A percentile compares a stretch with the other conserved stretches of the same genome.
These are phyloP conservation scores for Otis tarda DNA, from an alignment of 2,113 vertebrate species.

Conservation along the genomic window DNA sequence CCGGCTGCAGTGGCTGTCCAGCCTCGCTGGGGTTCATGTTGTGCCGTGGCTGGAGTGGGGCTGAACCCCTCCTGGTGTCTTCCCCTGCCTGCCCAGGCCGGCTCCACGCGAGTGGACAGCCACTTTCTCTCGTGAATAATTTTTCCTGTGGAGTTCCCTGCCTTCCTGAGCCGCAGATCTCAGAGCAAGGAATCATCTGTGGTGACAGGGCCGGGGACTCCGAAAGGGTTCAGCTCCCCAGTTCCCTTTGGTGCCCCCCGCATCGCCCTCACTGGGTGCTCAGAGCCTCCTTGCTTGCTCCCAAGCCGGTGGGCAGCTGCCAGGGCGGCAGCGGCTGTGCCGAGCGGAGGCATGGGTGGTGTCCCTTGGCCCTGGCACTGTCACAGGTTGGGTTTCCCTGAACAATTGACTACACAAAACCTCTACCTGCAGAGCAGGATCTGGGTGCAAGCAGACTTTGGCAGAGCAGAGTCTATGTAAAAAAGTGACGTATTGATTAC, in stretches of 20 bases:
- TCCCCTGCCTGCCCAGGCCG: neutral
- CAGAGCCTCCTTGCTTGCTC: neutral
- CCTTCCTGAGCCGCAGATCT: neutral
- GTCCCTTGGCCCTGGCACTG: neutral
- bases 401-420: neutral
- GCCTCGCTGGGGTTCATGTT: neutral
- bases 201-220: neutral
- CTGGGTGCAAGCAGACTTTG: neutral
- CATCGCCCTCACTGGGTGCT: accelerated
- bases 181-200: neutral
- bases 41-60: neutral
- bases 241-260: neutral
- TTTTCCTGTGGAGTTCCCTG: neutral
- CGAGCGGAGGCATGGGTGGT: neutral
- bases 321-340: too few relatives aligned
- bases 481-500: accelerated
- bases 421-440: neutral
- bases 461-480: neutral
- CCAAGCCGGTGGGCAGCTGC: accelerated
- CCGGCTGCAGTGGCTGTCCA: accelerated
- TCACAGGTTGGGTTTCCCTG: neutral
- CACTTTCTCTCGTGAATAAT: neutral
- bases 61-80: neutral
- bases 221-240: neutral
- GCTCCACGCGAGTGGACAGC: neutral